Percentiles rank a stretch among this genome's conserved stretches.
Conservation (phyloP, 2,888 invertebrate species). For the Nudaria mundana region DNA sequence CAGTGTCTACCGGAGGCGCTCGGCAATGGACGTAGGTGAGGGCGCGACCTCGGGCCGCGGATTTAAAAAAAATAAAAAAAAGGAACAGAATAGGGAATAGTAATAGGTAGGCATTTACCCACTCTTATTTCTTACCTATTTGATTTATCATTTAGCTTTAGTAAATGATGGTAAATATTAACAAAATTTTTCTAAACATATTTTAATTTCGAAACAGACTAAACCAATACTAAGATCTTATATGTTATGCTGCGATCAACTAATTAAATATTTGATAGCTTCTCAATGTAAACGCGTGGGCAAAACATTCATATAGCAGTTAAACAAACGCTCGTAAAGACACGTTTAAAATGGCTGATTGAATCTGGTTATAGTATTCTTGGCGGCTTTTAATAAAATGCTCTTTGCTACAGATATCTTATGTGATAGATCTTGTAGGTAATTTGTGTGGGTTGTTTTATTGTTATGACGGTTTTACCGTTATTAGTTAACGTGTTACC, state of each 20-base stretch:
- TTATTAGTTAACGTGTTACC: constrained; percentile 28
- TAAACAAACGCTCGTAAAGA: constrained; percentile 51
- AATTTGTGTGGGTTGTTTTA: constrained; percentile 27
- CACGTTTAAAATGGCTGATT: constrained; percentile 43
- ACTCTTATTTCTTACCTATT: too few species aligned
- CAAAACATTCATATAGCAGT: constrained; percentile 43
- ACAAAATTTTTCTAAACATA: not conserved
- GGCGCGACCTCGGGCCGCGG: too few species aligned
- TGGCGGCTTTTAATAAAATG: constrained; percentile 15
- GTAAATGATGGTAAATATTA: too few species aligned
- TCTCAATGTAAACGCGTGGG: constrained; percentile 26
- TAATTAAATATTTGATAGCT: constrained; percentile 20
- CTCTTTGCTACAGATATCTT: constrained; percentile 33
- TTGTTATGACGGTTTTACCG: constrained; percentile 28
- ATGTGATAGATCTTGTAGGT: constrained; percentile 42
- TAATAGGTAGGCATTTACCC: too few species aligned
- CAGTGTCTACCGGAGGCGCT: too few species aligned
- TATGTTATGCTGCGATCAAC: constrained; percentile 8
- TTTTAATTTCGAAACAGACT: not conserved
- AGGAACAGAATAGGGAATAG: too few species aligned
- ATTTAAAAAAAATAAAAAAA: too few species aligned
- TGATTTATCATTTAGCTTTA: too few species aligned
- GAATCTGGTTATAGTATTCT: constrained; percentile 46
- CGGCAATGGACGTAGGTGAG: too few species aligned
- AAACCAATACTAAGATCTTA: constrained; percentile 9